Conservation (phyloP, 92 coral and sea anemone genomes). For the Chrysogorgia sp. region DNA sequence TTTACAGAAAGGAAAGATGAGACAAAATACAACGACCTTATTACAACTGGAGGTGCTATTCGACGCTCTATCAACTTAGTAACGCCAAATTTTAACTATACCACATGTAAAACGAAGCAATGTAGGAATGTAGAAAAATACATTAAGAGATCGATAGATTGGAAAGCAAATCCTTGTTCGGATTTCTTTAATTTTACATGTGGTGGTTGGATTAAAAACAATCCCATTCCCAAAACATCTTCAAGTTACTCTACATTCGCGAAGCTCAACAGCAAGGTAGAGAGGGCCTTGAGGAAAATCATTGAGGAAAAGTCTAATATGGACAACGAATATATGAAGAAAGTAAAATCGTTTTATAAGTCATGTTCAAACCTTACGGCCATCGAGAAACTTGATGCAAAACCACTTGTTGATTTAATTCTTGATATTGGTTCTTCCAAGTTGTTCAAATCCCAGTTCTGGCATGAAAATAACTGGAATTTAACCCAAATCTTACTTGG, state of each 20-base stretch:
- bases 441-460: constrained; percentile 46
- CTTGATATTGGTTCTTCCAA: constrained; percentile 73
- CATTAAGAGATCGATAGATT: constrained; percentile 75
- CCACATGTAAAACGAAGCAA: constrained; percentile 67
- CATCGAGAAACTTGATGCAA: constrained; percentile 67
- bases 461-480: constrained; percentile 84
- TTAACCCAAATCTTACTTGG: constrained; percentile 64
- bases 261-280: constrained; percentile 86
- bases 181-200: constrained; percentile 89
- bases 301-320: constrained; percentile 61
- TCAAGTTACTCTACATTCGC: constrained; percentile 92
- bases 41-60: constrained; percentile 97
- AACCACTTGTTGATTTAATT: constrained; percentile 75
- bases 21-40: constrained; percentile 92
- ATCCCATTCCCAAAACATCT: constrained; percentile 90
- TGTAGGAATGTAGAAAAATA: constrained; percentile 81
- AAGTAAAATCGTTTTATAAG: constrained; percentile 75
- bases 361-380: constrained; percentile 82
- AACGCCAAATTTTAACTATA: constrained; percentile 23
- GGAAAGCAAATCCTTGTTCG: constrained; percentile 76
- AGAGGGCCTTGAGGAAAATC: constrained; percentile 69
- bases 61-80: constrained; percentile 58
- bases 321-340: constrained; percentile 61
- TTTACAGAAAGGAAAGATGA: constrained; percentile 90
- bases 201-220: constrained; percentile 93